Evolutionary conservation across 2,888 invertebrate species (phyloP).

Genomic region (Boloria selene): DNA sequence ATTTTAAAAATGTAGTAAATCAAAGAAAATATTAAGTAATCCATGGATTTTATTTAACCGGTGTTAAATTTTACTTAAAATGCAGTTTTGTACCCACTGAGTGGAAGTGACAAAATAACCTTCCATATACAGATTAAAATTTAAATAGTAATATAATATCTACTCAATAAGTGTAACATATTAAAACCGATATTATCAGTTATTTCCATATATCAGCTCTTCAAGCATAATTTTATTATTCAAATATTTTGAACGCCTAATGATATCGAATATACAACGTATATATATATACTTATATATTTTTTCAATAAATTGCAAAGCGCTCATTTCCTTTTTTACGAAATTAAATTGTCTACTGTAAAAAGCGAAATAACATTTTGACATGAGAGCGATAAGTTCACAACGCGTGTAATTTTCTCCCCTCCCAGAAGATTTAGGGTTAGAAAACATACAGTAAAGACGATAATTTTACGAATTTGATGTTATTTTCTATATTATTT

Average conservation of each 20-base stretch:
- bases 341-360: constrained; percentile 65
- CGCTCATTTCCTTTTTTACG: constrained; percentile 26
- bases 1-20: no score
- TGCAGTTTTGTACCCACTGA: no score
- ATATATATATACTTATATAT: not conserved
- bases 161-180: no score
- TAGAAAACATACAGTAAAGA: not conserved
- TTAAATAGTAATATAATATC: no score
- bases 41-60: no score
- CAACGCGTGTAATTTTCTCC: constrained; percentile 50
- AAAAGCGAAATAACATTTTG: constrained; percentile 61
- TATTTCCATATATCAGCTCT: no score
- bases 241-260: not conserved
- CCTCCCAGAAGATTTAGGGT: constrained; percentile 25
- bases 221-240: no score
- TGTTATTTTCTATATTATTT: not conserved
- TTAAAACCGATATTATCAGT: no score
- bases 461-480: not conserved
- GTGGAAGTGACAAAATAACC: no score
- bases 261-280: not conserved
- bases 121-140: no score
- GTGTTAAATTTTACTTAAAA: no score
- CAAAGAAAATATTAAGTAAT: no score
- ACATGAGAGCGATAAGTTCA: constrained; percentile 55
- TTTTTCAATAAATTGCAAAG: constrained; percentile 29